Conservation (phyloP, 2,113 vertebrate genomes). For the Gobio gobio region DNA sequence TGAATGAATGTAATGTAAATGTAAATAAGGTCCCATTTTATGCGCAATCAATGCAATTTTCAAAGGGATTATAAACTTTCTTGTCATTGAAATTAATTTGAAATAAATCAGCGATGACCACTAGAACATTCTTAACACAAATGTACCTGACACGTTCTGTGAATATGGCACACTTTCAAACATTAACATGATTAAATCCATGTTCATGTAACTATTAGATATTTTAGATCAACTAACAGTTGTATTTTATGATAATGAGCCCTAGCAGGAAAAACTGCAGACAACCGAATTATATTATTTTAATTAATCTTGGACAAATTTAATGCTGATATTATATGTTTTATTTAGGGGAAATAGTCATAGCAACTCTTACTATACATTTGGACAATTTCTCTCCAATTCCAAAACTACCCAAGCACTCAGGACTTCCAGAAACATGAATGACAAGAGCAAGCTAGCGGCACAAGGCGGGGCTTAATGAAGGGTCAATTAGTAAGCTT, state of each 20-base stretch:
- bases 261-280: too few species aligned
- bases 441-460: not conserved
- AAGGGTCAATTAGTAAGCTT: constrained; percentile 37
- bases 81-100: not conserved
- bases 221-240: not conserved
- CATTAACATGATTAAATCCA: not conserved
- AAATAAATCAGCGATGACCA: not conserved
- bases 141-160: too few species aligned
- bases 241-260: not conserved
- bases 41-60: not conserved
- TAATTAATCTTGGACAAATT: not conserved
- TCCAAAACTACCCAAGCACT: not conserved
- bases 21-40: not conserved
- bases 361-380: not conserved
- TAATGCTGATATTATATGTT: not conserved
- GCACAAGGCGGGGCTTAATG: not conserved
- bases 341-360: not conserved
- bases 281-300: not conserved
- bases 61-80: not conserved
- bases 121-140: not conserved
- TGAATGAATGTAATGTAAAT: too few species aligned
- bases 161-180: not conserved
- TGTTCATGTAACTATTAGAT: not conserved
- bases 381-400: not conserved
- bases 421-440: not conserved